A percentile compares a stretch with the other conserved stretches of the same genome.
These are phyloP conservation scores for Mormyrops attenuatus DNA, from an alignment of 2,797 vertebrate genomes.

Conservation along the genomic window DNA sequence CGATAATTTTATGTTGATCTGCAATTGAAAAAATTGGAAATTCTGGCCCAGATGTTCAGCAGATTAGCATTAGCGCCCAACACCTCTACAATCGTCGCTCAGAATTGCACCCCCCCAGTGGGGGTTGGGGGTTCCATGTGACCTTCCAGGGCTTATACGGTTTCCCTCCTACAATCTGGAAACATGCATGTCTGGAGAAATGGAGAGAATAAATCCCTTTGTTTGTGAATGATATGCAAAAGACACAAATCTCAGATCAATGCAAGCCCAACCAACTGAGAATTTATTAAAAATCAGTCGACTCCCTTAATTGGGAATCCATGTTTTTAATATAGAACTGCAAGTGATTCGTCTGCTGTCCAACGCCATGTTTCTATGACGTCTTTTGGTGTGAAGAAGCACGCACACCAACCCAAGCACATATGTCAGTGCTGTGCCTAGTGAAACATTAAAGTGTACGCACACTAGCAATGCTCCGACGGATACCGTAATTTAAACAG, in stretches of 20 bases:
- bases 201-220: background rate
- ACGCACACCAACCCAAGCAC: background rate
- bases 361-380: background rate
- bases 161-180: background rate
- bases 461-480: background rate
- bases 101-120: background rate
- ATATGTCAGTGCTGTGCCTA: background rate
- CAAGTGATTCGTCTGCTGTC: background rate
- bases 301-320: background rate
- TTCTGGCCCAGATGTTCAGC: background rate
- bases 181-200: background rate
- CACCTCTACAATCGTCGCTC: background rate
- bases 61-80: background rate
- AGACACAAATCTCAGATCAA: slow-evolving; percentile 1
- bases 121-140: background rate
- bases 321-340: background rate
- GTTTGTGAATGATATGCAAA: background rate
- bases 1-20: background rate
- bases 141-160: background rate
- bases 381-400: background rate
- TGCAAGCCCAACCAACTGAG: background rate
- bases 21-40: background rate
- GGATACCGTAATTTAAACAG: background rate
- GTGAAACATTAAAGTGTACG: background rate
- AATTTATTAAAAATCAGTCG: background rate